Conservation (phyloP, 2,888 invertebrate species). For the Ormyrus pomaceus region DNA sequence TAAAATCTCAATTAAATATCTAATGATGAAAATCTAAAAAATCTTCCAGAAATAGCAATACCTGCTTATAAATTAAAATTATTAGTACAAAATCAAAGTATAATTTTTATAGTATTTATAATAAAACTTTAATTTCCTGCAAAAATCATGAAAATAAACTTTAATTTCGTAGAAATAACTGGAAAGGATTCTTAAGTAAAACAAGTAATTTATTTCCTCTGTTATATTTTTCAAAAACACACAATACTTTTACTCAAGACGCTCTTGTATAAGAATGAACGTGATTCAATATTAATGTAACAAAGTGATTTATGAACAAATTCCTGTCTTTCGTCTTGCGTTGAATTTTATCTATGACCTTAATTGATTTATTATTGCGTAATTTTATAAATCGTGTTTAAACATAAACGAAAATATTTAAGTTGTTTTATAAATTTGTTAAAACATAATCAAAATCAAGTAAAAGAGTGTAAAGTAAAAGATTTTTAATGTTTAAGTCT, state of each 20-base stretch:
- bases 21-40: not conserved
- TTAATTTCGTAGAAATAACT: no score
- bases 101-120: no score
- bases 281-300: constrained; percentile 39
- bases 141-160: no score
- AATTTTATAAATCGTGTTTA: constrained; percentile 13
- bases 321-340: constrained; percentile 3
- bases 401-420: not conserved
- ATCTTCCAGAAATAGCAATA: not conserved
- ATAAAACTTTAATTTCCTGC: no score
- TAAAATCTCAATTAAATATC: no score
- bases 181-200: no score
- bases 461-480: constrained; percentile 14
- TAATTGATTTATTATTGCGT: constrained; percentile 18
- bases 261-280: constrained; percentile 25
- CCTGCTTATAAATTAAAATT: not conserved
- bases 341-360: not conserved
- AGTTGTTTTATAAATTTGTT: not conserved
- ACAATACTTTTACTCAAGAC: constrained; percentile 39
- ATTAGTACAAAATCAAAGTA: no score
- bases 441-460: constrained; percentile 16
- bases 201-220: not conserved
- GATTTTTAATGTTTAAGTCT: constrained; percentile 4
- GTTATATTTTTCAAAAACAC: constrained; percentile 57
- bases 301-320: constrained; percentile 32